Evolutionary conservation across 2,888 invertebrate species (phyloP), one percentile per base, ranked within the genome.

Genomic region (Sinotaia quadrata): DNA sequence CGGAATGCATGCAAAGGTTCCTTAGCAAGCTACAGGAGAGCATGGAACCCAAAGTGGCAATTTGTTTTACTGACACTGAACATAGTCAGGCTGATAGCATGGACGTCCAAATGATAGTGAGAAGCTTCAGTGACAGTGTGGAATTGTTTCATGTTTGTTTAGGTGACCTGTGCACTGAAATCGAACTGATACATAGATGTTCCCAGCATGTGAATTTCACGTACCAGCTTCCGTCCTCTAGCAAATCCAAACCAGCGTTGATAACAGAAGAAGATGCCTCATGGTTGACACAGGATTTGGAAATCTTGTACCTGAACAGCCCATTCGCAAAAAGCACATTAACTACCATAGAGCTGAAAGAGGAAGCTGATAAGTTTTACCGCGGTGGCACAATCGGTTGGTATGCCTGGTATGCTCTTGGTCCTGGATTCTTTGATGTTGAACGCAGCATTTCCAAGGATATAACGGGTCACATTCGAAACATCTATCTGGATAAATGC

Each of bases 321-420:
- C 68, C 72, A 24, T 72, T 67, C 54, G 59, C 44, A 10, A 37
- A 62, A 4, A 34, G 34, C 27, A 27, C 70, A 10, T 47, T 66
- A 18, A 58, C 65, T 12, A n/a, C 67, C 3, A 67, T 75, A 24
- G 63, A 67, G 12, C 57, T 81, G 0, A 27, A 69, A 36, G 65
- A 72, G 41, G 76, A 78, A 49, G 72, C 66, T 7, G 76, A 79
- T 10, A 70, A 59, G 10, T 80, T 80, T 52, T 75, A 71, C 33
- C 72, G 72, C 31, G 80, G 80, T 4, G 79, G 78, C 0, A 76
- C 75, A 10, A 33, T 78, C 12, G 67, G 74, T 27, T 81, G 80
- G 80, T 44, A 56, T 27, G 72, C 74, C 37, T 73, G 76, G 73
- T 79, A 81, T 58, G 72, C 54, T 31, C 47, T 65, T 31, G 63